These are phyloP conservation scores for Dicrurus megarhynchus DNA, from an alignment of 2,113 vertebrate genomes.

Conservation along the genomic window DNA sequence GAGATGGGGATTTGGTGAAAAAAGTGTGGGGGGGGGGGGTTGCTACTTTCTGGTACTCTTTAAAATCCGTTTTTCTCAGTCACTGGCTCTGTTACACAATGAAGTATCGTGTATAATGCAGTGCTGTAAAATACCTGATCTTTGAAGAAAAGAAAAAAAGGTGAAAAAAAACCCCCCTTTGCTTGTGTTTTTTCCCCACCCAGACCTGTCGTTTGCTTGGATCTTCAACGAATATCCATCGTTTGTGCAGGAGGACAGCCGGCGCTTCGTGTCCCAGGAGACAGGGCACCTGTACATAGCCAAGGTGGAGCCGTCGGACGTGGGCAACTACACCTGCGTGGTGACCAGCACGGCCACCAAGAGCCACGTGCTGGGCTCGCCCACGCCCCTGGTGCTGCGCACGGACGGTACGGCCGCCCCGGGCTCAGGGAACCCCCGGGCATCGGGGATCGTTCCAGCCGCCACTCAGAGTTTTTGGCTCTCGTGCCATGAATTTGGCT, in stretches of 20 bases:
- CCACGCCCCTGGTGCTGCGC: slow-evolving; percentile 88
- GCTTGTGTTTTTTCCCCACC: not conserved
- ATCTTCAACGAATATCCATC: slow-evolving; percentile 92
- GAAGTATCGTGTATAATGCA: rapidly evolving
- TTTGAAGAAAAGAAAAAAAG: not conserved
- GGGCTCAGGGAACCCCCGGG: rapidly evolving
- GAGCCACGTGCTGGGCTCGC: slow-evolving; percentile 82
- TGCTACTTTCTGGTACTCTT: not conserved
- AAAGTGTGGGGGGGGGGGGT: rapidly evolving
- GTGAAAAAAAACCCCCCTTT: not conserved
- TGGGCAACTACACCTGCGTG: slow-evolving; percentile 93
- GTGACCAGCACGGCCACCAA: slow-evolving; percentile 81
- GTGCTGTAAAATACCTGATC: rapidly evolving
- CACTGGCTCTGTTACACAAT: rapidly evolving
- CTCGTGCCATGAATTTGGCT: not conserved
- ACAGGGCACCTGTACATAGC: slow-evolving; percentile 93
- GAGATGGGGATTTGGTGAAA: not conserved
- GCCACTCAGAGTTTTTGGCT: rapidly evolving
- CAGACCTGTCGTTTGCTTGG: slow-evolving; percentile 89
- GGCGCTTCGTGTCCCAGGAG: slow-evolving; percentile 92
- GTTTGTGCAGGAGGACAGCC: slow-evolving; percentile 89
- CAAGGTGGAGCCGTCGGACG: slow-evolving; percentile 90
- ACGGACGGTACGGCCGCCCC: slow-evolving; percentile 81
- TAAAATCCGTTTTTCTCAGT: not conserved
- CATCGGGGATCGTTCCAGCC: rapidly evolving